These are phyloP conservation scores for Leucozona laternaria DNA, from an alignment of 2,888 invertebrate genomes.

Conservation along the genomic window DNA sequence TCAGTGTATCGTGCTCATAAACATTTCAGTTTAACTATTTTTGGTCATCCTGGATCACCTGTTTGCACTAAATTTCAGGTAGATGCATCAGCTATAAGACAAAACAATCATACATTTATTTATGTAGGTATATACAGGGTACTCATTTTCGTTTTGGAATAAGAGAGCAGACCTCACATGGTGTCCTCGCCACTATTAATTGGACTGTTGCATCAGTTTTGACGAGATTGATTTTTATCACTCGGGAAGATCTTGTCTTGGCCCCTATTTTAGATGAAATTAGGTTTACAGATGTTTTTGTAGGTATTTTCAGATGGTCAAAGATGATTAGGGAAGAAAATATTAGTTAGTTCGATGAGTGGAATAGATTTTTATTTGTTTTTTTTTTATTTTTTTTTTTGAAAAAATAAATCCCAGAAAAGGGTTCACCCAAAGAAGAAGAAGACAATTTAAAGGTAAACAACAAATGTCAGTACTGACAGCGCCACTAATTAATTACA, in stretches of 20 bases:
- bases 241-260: constrained; percentile 53
- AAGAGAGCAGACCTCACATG: constrained; percentile 67
- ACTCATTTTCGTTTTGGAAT: not conserved
- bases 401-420: not conserved
- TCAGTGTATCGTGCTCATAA: constrained; percentile 54
- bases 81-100: constrained; percentile 38
- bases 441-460: constrained; percentile 11
- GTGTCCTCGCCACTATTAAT: constrained; percentile 69
- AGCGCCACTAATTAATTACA: constrained; percentile 37
- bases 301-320: constrained; percentile 41
- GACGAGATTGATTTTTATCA: constrained; percentile 72
- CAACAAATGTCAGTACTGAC: constrained; percentile 38
- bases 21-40: constrained; percentile 66
- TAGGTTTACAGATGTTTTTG: constrained; percentile 81
- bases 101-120: constrained; percentile 1
- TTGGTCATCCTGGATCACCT: constrained; percentile 61
- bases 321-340: constrained; percentile 36
- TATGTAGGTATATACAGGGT: constrained; percentile 9
- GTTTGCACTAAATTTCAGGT: constrained; percentile 74
- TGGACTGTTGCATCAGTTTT: constrained; percentile 71
- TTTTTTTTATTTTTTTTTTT: constrained; percentile 8
- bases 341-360: constrained; percentile 57
- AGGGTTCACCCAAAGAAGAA: constrained; percentile 20
- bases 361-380: constrained; percentile 39
- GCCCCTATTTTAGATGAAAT: constrained; percentile 80